Evolutionary conservation across 2,113 vertebrate genomes (phyloP).

Genomic region (Xenotilapia flavipinnis): DNA sequence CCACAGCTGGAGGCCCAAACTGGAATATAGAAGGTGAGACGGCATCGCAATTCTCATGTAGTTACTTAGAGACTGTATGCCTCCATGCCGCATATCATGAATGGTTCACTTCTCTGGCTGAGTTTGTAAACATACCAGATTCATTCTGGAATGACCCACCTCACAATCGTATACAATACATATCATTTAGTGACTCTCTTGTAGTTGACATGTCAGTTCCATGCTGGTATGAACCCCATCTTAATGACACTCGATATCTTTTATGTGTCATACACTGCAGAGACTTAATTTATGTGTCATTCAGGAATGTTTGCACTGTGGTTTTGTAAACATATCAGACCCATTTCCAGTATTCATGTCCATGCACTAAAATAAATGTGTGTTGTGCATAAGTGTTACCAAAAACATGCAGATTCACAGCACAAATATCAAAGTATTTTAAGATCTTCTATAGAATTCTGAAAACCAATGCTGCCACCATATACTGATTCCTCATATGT

Average conservation of each 20-base stretch:
- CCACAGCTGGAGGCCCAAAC: conserved; percentile 77
- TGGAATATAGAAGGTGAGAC: conserved; percentile 82
- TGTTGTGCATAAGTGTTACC: conserved; percentile 23
- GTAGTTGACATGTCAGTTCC: conserved; percentile 47
- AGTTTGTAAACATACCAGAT: conserved; percentile 50
- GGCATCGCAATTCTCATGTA: conserved; percentile 63
- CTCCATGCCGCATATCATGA: conserved; percentile 67
- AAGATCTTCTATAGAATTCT: background rate
- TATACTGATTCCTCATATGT: background rate
- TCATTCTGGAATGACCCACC: conserved; percentile 62
- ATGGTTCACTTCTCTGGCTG: conserved; percentile 57
- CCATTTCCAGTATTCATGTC: conserved; percentile 67
- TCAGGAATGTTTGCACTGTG: conserved; percentile 48
- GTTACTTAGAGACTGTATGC: conserved; percentile 57
- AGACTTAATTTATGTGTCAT: conserved; percentile 33
- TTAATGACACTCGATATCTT: background rate
- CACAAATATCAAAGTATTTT: background rate
- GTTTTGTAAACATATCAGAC: conserved; percentile 58
- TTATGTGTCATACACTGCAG: conserved; percentile 7
- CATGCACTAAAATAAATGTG: conserved; percentile 48
- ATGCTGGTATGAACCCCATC: conserved; percentile 56
- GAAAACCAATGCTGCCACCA: background rate
- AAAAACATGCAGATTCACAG: background rate
- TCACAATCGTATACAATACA: conserved; percentile 40
- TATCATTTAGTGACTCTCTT: conserved; percentile 45